Percentiles rank a stretch among this genome's conserved stretches.
Evolutionary conservation across 2,797 vertebrate species (phyloP).

Genomic region (Sebastes taczanowskii): DNA sequence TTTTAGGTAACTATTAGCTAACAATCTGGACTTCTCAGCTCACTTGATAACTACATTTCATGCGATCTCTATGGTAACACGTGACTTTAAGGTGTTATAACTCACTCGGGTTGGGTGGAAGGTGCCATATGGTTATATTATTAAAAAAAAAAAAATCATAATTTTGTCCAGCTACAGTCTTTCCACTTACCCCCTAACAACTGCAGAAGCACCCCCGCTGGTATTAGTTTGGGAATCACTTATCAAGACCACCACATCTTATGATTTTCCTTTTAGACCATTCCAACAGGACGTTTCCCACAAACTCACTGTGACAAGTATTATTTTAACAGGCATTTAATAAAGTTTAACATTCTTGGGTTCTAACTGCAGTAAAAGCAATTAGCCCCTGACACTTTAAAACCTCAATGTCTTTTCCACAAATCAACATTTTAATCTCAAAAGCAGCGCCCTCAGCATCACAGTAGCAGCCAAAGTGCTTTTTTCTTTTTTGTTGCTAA

Average conservation of each 20-base stretch:
- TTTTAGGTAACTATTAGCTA: background rate
- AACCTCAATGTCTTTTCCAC: conserved; percentile 12
- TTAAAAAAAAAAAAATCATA: too few species aligned
- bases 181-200: background rate
- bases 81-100: background rate
- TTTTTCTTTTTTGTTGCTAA: conserved; percentile 20
- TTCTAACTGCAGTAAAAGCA: conserved; percentile 41
- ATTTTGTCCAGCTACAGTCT: background rate
- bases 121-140: background rate
- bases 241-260: conserved; percentile 2
- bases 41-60: background rate
- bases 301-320: conserved; percentile 27
- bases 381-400: conserved; percentile 43
- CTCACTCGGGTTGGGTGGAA: background rate
- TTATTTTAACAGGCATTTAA: conserved; percentile 46
- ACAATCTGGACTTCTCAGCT: background rate
- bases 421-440: conserved; percentile 32
- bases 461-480: conserved; percentile 13
- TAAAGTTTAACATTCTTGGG: conserved; percentile 49
- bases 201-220: background rate
- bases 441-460: conserved; percentile 1
- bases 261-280: conserved; percentile 5
- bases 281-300: conserved; percentile 11
- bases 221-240: background rate
- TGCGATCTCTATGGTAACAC: background rate